Evolutionary conservation across 2,888 invertebrate genomes (phyloP), one percentile per base, ranked within the genome.

Genomic region (Marasmarcha lunaedactyla): DNA sequence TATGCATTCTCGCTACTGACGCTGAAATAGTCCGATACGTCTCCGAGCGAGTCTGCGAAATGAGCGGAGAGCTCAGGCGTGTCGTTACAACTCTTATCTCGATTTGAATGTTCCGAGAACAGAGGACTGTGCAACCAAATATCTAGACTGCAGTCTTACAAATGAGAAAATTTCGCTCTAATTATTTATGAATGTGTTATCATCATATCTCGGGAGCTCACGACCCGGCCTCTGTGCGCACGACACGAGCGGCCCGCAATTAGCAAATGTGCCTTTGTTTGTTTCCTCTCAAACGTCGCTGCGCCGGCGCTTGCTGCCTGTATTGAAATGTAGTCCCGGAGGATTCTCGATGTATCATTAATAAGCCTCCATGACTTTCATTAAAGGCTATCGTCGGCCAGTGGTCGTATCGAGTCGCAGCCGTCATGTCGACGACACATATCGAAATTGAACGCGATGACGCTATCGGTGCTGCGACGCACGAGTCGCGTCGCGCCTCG

Each of bases 131-230:
- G 72, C 74, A 63, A 71, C 79, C 79, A 79, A 83, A 83, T 83
- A 83, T 83, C 83, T 77, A 77, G 81, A 71, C 77, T 77, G 71
- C 74, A 72, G 78, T 76, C 74, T 77, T 81, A 83, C 83, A 83
- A 83, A 83, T 83, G 83, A 81, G 83, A 83, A 83, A 83, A 83
- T 81, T 83, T 83, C 71, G 76, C 79, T 83, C 83, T 83, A 83
- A 83, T 83, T 83, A 83, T 83, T 83, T 83, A 83, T 83, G 83
- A 83, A 81, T 83, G 83, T 79, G 81, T 81, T 83, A 83, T 83
- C 83, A 65, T 81, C 77, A 83, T 81, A 83, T 83, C 81, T 79
- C 57, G 51, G 57, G 67, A 66, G 72, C 81, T 79, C 83, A 81
- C 83, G 81, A 81, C 70, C 78, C 77, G 62, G 73, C 76, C 72